Base-by-base conservation (phyloP, 1,140 invertebrate species). In the Euschistus heros region DNA sequence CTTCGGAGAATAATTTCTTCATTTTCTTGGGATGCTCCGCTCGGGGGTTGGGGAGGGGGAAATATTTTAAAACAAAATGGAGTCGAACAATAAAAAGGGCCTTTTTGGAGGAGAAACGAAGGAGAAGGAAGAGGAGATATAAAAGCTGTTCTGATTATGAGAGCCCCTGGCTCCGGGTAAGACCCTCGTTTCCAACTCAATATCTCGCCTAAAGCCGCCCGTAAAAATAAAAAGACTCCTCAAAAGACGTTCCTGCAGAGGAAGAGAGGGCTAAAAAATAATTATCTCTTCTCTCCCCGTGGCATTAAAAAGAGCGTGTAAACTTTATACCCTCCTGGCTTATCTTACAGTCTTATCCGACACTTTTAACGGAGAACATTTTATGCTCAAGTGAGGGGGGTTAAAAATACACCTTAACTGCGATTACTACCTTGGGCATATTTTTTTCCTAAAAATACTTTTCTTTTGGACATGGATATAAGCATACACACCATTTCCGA, bases 71-170 rank as follows among this genome's bases (percentile, higher is more conserved):
- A 50, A 50, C 47, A 50, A 22, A 50, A 50, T 50, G 47, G 5
- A 50, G 47, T 6, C 47, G n/a, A 50, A 50, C 47, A 50, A 50
- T 50, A 50, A 50, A 50, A 50, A 50, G 47, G 17, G n/a, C 8
- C 47, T 22, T 37, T 37, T 22, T 50, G 47, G 10, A 50, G 10
- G 47, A 20, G 47, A 37, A 37, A 37, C 33, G 33, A 37, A 37
- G 22, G 2, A 20, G 47, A 8, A 20, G n/a, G 10, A n/a, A 13
- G n/a, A 20, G 5, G 47, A 50, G 47, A 50, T 50, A 50, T 50
- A 50, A 50, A 50, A 50, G 47, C 47, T 20, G 47, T 50, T 50
- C 47, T 50, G 47, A 50, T 50, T 50, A 50, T 50, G 47, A 50
- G 47, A 18, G 22, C 47, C n/a, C n/a, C 22, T 50, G 47, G n/a